Conservation (phyloP, 2,113 vertebrate genomes). For the Calyptommatus sinebrachiatus region DNA sequence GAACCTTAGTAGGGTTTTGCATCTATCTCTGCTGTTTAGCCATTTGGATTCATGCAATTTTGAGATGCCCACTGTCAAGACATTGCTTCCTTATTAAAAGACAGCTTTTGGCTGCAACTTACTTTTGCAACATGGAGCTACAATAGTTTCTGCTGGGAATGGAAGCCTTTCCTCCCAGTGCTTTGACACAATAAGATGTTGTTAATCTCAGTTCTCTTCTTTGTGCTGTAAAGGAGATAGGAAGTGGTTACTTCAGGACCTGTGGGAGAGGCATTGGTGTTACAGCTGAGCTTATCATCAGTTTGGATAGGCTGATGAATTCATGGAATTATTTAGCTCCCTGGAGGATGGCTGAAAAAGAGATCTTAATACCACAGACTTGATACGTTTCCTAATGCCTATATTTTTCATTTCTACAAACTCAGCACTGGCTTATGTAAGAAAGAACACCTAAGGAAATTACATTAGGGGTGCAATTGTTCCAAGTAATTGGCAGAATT, state of each 20-base stretch:
- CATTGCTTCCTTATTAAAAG: conserved; percentile 45
- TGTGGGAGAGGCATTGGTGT: conserved; percentile 65
- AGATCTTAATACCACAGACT: conserved; percentile 43
- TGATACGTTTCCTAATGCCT: conserved; percentile 1
- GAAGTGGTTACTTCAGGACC: conserved; percentile 63
- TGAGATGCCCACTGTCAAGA: no score
- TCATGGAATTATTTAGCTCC: conserved; percentile 46
- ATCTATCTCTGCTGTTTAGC: neutral
- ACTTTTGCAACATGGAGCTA: conserved; percentile 39
- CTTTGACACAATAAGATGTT: conserved; percentile 58
- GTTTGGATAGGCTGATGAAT: conserved; percentile 51
- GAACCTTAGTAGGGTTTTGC: neutral
- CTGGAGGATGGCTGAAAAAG: neutral
- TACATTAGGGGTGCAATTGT: neutral
- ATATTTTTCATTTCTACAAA: conserved; percentile 10
- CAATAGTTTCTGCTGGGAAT: conserved; percentile 38
- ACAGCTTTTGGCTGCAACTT: conserved; percentile 38
- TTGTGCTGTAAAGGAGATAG: conserved; percentile 65
- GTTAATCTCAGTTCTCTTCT: conserved; percentile 60
- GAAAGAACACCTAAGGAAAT: conserved; percentile 19
- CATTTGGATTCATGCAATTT: conserved; percentile 34
- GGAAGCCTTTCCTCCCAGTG: conserved; percentile 53
- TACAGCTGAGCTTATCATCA: conserved; percentile 65
- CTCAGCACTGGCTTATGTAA: conserved; percentile 8
- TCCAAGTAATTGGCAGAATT: neutral